Evolutionary conservation across 2,797 vertebrate species (phyloP).

Genomic region (Gallirallus australis): DNA sequence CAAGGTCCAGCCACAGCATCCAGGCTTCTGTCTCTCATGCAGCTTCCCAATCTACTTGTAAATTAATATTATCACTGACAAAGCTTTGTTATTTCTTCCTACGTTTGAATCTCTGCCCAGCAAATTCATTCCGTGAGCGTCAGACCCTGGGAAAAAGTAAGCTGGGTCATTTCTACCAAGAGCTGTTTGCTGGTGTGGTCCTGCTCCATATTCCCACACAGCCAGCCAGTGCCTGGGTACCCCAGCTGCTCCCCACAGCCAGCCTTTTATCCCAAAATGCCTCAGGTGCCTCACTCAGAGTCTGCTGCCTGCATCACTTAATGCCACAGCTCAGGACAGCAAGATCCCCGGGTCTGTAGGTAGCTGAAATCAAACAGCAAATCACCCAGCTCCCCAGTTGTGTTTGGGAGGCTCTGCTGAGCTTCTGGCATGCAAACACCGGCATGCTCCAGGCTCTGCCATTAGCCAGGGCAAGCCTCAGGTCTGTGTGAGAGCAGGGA

Average conservation of each 20-base stretch:
- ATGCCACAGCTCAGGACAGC: accelerated
- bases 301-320: neutral
- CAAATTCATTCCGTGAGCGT: neutral
- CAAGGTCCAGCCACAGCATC: neutral
- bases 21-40: neutral
- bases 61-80: neutral
- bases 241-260: neutral
- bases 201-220: neutral
- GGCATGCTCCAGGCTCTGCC: accelerated
- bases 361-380: neutral
- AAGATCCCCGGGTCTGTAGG: neutral
- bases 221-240: neutral
- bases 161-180: neutral
- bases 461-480: neutral
- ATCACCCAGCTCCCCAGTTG: neutral
- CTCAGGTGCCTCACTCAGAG: neutral
- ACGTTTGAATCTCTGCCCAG: neutral
- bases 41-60: neutral
- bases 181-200: neutral
- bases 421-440: neutral
- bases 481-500: neutral
- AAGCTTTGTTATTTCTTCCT: neutral
- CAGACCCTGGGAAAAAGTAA: neutral
- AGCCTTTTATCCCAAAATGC: neutral
- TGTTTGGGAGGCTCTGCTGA: neutral